Evolutionary conservation across 64 coral and sea anemone genomes (phyloP).

Genomic region (Montipora capricornis): DNA sequence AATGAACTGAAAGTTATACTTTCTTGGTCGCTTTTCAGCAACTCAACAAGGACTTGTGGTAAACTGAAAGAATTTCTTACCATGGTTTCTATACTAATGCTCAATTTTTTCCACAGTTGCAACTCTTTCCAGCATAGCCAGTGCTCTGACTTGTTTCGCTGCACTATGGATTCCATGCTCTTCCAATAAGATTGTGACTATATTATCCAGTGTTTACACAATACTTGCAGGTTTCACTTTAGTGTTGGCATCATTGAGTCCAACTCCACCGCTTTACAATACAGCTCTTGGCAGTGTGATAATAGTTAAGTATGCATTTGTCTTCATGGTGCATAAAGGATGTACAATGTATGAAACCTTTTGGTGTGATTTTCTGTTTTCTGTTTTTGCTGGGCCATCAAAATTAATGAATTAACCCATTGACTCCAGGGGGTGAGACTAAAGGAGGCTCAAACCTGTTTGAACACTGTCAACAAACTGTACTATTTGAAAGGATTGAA

Average conservation of each 20-base stretch:
- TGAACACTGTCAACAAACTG: no score
- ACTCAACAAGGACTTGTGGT: no score
- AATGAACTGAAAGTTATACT: no score
- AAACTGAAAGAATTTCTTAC: no score
- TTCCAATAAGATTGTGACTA: constrained; percentile 28
- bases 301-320: constrained; percentile 48
- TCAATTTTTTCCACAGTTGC: constrained; percentile 65
- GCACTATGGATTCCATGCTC: constrained; percentile 72
- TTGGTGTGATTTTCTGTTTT: not conserved
- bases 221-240: constrained; percentile 65
- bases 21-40: no score
- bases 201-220: constrained; percentile 56
- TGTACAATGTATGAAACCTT: no score
- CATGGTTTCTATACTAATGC: not conserved
- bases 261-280: constrained; percentile 67
- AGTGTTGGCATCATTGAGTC: constrained; percentile 68
- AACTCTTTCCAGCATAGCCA: constrained; percentile 85
- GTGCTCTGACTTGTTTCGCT: constrained; percentile 82
- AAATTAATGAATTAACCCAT: no score
- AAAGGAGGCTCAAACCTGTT: no score
- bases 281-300: constrained; percentile 50
- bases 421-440: no score
- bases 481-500: no score
- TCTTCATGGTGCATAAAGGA: not conserved
- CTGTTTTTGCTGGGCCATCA: no score